A percentile compares a stretch with the other conserved stretches of the same genome.
These are phyloP conservation scores for Bombus waltoni DNA, from an alignment of 1,140 invertebrate genomes.

Conservation along the genomic window DNA sequence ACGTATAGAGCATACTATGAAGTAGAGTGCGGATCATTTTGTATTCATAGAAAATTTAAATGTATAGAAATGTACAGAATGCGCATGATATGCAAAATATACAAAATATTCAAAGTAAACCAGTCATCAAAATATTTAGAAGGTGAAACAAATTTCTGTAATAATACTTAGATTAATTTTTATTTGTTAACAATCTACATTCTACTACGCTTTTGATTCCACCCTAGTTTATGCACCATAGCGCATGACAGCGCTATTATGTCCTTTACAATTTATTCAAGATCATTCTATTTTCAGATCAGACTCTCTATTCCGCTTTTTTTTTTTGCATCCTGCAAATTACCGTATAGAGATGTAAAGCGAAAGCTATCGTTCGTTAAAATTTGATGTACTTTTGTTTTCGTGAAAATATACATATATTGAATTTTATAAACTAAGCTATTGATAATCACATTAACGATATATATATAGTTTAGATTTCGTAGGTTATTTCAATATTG, in stretches of 20 bases:
- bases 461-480: no score
- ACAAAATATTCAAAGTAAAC: neutral
- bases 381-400: neutral
- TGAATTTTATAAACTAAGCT: neutral
- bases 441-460: neutral
- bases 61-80: neutral
- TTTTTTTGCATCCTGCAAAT: neutral
- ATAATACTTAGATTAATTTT: neutral
- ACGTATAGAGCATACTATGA: neutral
- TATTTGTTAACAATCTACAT: neutral
- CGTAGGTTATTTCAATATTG: no score
- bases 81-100: neutral
- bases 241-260: slow-evolving; percentile 33
- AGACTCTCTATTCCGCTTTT: neutral
- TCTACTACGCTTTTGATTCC: neutral
- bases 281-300: slow-evolving; percentile 14
- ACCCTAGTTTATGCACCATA: slow-evolving; percentile 37
- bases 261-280: slow-evolving; percentile 14
- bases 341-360: neutral
- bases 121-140: neutral
- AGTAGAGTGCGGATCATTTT: neutral
- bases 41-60: neutral
- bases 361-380: neutral
- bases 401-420: neutral
- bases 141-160: no score